These are phyloP conservation scores for Ypsolopha scabrella DNA, from an alignment of 2,888 invertebrate species.

Conservation along the genomic window DNA sequence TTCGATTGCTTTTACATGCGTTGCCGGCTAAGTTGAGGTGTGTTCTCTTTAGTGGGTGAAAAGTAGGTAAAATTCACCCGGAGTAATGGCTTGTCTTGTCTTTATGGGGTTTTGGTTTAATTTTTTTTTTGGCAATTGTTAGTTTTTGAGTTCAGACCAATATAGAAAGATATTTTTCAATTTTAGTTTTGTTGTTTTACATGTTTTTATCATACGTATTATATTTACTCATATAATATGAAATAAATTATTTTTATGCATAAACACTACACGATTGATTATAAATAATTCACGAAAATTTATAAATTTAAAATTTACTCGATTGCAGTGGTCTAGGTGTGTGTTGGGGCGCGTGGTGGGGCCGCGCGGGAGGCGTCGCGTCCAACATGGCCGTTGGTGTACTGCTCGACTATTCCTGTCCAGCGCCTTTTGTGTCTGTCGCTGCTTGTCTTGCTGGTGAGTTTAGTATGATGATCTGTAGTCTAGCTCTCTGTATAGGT, in stretches of 20 bases:
- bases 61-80: neutral
- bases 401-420: constrained; percentile 72
- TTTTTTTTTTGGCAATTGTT: too few species aligned
- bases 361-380: constrained; percentile 74
- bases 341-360: constrained; percentile 74
- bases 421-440: constrained; percentile 73
- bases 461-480: constrained; percentile 14
- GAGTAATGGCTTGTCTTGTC: neutral
- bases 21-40: constrained; percentile 56
- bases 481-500: too few species aligned
- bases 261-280: too few species aligned
- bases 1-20: constrained; percentile 44
- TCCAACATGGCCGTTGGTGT: constrained; percentile 75
- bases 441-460: constrained; percentile 66
- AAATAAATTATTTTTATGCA: too few species aligned
- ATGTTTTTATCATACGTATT: too few species aligned
- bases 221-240: too few species aligned
- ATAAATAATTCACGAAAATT: too few species aligned
- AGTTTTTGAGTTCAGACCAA: too few species aligned
- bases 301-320: too few species aligned
- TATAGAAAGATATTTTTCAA: too few species aligned
- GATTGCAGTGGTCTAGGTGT: constrained; percentile 71
- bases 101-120: neutral
- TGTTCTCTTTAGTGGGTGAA: neutral
- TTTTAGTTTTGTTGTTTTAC: too few species aligned